Base-by-base conservation (phyloP, 2,888 invertebrate genomes). In the Ophioninae sp. region DNA sequence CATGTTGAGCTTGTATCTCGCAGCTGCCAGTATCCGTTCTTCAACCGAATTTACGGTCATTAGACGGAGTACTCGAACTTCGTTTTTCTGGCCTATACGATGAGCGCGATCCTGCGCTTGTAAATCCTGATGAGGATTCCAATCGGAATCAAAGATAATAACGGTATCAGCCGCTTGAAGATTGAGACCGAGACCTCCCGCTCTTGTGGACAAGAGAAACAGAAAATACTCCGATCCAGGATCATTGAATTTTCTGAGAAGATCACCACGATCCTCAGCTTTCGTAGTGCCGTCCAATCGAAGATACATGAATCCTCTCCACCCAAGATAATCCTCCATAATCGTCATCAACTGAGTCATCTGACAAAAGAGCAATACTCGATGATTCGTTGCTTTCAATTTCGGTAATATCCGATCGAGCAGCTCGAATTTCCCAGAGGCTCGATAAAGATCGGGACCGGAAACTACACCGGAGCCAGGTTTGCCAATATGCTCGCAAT, bases 41-140 rank as follows among this genome's bases (percentile, higher is more conserved):
- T 99, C 99, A 0, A 99, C 99, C 0, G 99, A 99, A 94, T 99
- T 99, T 2, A 99, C 99, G 0, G 99, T 99, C 97, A 99, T 99
- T 83, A 99, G 94, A 75, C 99, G 95, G 77, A 99, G 94, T 0
- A 99, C 99, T 51, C 99, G 96, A 83, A 99, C 99, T 93, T 99
- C 99, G 92, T 99, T 99, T 86, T 98, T 96, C 93, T 99, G 99
- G 0, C 99, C 99, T 88, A 99, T 99, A 93, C 99, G 97, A 95
- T 99, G 99, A 5, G 99, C 99, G 91, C 99, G 96, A 94, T 99
- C 99, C 94, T 99, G 99, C 0, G 99, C 99, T 95, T 99, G 99
- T 88, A 99, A 95, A 95, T 99, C 99, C 95, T 99, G 99, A 94
- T 99, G 99, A 2, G 99, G 99, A 95, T 99, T 99, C 99, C 99